Percentiles rank a stretch among this genome's conserved stretches.
Evolutionary conservation across 2,113 vertebrate genomes (phyloP).

Genomic region (Entelurus aequoreus): DNA sequence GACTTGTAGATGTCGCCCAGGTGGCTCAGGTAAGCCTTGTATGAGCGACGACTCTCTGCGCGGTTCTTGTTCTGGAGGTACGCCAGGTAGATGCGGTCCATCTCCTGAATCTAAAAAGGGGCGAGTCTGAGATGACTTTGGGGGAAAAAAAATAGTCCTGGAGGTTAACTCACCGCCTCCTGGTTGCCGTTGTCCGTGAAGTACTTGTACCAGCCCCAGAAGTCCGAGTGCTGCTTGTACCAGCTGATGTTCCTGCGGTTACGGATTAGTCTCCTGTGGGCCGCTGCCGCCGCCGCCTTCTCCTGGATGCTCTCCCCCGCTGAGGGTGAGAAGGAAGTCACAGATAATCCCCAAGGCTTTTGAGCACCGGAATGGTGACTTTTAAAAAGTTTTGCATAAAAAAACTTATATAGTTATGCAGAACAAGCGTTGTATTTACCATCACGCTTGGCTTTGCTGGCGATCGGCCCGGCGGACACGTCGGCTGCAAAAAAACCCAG

Average conservation of each 20-base stretch:
- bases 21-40: conserved; percentile 72
- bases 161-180: conserved; percentile 67
- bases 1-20: conserved; percentile 74
- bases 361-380: not conserved
- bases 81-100: conserved; percentile 74
- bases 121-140: not conserved
- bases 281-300: conserved; percentile 18
- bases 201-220: conserved; percentile 79
- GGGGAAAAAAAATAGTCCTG: not conserved
- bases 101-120: conserved; percentile 63
- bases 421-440: conserved; percentile 43
- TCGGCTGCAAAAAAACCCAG: conserved; percentile 50
- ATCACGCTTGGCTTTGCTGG: conserved; percentile 49
- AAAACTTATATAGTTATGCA: not conserved
- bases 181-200: conserved; percentile 73
- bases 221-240: conserved; percentile 77
- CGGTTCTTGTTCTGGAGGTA: conserved; percentile 79
- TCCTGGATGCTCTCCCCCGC: conserved; percentile 44
- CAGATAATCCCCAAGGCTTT: not conserved
- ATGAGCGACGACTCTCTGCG: conserved; percentile 66
- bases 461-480: conserved; percentile 65
- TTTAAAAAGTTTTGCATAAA: conserved; percentile 14
- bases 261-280: conserved; percentile 58
- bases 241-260: conserved; percentile 77
- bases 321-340: conserved; percentile 9